phyloP scores from a whole-genome alignment of 2,113 vertebrate species.

The Odontophorus gujanensis region DNA sequence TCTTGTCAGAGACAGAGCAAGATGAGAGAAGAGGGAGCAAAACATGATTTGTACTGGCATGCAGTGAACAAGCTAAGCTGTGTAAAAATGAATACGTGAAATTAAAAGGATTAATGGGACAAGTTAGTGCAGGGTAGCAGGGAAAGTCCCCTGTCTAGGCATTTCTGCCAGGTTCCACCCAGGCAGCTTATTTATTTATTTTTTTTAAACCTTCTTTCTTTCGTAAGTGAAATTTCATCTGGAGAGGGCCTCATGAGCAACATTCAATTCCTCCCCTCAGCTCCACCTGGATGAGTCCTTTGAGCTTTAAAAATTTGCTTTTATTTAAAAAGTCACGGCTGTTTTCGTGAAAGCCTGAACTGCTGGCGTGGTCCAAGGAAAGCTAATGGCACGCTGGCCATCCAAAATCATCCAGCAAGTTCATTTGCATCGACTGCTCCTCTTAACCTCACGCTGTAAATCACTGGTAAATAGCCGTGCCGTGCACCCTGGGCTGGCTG shows the following conservation, averaged over 20 bases:
- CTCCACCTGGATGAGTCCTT: conserved; percentile 15
- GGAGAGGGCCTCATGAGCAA: neutral
- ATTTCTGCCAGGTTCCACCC: conserved; percentile 57
- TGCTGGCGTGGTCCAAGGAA: neutral
- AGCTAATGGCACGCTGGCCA: conserved; percentile 47
- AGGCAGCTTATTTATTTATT: conserved; percentile 15
- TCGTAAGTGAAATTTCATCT: conserved; percentile 53
- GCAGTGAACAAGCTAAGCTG: conserved; percentile 46
- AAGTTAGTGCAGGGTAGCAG: conserved; percentile 65
- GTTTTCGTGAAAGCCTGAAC: conserved; percentile 31
- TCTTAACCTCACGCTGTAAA: conserved; percentile 58
- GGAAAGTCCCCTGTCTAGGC: conserved; percentile 60
- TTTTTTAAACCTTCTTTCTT: neutral
- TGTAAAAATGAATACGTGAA: conserved; percentile 51
- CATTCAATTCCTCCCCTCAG: neutral
- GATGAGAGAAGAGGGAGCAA: conserved; percentile 16
- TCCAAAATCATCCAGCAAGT: conserved; percentile 49
- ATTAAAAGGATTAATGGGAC: conserved; percentile 69
- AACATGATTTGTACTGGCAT: conserved; percentile 50
- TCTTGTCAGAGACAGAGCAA: neutral
- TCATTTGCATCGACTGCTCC: conserved; percentile 58
- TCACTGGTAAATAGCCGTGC: conserved; percentile 52
- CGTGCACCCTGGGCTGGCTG: conserved; percentile 26
- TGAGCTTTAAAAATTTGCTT: neutral
- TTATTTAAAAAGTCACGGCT: conserved; percentile 9